Conservation (phyloP, 2,888 invertebrate species). For the Aspidapion aeneum region DNA sequence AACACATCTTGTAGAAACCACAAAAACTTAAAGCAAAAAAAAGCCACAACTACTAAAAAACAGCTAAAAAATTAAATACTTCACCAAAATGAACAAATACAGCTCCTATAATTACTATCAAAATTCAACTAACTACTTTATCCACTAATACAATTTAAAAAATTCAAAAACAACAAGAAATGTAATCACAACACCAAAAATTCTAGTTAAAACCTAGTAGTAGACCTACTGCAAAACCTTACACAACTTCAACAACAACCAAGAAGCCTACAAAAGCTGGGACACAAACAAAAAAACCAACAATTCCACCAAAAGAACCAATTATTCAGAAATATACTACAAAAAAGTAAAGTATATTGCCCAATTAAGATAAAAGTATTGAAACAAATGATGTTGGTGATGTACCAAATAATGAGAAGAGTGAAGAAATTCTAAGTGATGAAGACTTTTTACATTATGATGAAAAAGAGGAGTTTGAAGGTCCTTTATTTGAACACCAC, state of each 20-base stretch:
- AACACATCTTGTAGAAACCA: no score
- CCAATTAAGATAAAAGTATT: neutral
- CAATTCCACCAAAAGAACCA: neutral
- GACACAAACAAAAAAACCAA: slow-evolving; percentile 6
- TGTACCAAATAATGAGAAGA: neutral
- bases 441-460: slow-evolving; percentile 13
- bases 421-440: neutral
- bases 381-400: slow-evolving; percentile 12
- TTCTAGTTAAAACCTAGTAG: slow-evolving; percentile 5
- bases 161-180: no score
- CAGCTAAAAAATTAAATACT: slow-evolving; percentile 21
- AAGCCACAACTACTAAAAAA: slow-evolving; percentile 24
- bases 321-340: neutral
- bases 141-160: no score
- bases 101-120: neutral
- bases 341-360: slow-evolving; percentile 12
- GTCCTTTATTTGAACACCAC: neutral
- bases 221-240: slow-evolving; percentile 14
- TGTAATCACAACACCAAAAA: neutral
- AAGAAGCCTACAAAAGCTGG: neutral
- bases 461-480: slow-evolving; percentile 11
- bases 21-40: slow-evolving; percentile 14
- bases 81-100: slow-evolving; percentile 16
- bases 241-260: neutral
- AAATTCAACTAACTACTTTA: no score